Evolutionary conservation across 2,888 invertebrate genomes (phyloP).

Genomic region (Gnatocerus cornutus): DNA sequence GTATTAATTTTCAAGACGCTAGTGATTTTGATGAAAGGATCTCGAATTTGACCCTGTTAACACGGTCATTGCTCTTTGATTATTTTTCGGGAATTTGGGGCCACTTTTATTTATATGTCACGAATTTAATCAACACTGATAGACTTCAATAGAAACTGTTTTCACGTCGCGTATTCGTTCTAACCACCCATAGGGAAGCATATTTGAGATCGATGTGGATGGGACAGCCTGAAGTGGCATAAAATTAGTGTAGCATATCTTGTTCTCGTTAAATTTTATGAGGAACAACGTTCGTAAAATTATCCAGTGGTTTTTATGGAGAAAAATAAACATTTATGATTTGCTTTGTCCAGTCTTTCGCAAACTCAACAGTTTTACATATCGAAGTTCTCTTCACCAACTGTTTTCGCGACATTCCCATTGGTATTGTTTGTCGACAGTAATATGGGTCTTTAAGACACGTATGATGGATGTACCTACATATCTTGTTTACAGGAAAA

Average conservation of each 20-base stretch:
- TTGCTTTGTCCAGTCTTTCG: neutral
- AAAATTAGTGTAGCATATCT: neutral
- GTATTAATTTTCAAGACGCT: too few species aligned
- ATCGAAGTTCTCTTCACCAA: neutral
- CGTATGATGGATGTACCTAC: neutral
- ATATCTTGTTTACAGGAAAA: conserved; percentile 7
- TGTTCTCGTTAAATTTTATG: conserved; percentile 18
- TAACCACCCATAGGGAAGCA: neutral
- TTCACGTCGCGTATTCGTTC: neutral
- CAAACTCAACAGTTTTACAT: neutral
- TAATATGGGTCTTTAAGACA: neutral
- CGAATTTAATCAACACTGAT: conserved; percentile 8
- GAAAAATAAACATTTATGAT: conserved; percentile 7
- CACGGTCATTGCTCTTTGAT: conserved; percentile 20
- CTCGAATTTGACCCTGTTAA: conserved; percentile 9
- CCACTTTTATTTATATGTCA: conserved; percentile 10
- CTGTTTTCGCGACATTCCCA: too few species aligned
- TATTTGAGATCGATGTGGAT: neutral
- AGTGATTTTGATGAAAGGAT: too few species aligned
- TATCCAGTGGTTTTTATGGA: conserved; percentile 7
- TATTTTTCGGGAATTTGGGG: conserved; percentile 5
- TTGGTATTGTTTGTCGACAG: too few species aligned
- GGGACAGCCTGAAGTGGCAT: neutral
- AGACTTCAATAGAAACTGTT: conserved; percentile 1
- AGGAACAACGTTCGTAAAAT: conserved; percentile 4